Conservation (phyloP, 2,888 invertebrate genomes). For the Leptinotarsa haldemani region DNA sequence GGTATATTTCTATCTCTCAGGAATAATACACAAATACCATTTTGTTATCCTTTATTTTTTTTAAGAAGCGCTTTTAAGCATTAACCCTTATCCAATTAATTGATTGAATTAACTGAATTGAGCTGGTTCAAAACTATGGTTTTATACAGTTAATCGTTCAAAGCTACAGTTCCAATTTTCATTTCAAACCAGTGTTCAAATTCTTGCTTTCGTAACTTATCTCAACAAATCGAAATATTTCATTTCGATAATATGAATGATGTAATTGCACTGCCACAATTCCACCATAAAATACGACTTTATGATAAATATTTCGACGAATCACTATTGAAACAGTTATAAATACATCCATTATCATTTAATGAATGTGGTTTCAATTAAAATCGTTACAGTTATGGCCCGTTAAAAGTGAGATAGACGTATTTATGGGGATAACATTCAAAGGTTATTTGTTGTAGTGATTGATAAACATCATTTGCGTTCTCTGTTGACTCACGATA, state of each 20-base stretch:
- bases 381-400: conserved; percentile 38
- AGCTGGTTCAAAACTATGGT: too few species aligned
- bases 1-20: too few species aligned
- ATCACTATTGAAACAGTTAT: conserved; percentile 31
- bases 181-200: neutral
- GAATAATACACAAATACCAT: too few species aligned
- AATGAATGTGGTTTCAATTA: conserved; percentile 42
- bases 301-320: conserved; percentile 37
- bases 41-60: too few species aligned
- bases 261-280: conserved; percentile 17
- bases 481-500: conserved; percentile 22
- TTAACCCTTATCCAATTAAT: too few species aligned
- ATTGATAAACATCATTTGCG: conserved; percentile 37
- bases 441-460: conserved; percentile 38
- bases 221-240: neutral
- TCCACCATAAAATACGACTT: conserved; percentile 29
- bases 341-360: conserved; percentile 44
- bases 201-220: neutral
- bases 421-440: conserved; percentile 33
- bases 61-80: too few species aligned
- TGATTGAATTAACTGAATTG: too few species aligned
- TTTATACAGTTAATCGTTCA: too few species aligned
- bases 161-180: too few species aligned
- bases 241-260: neutral
- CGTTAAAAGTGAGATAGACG: conserved; percentile 36